These are phyloP conservation scores for Venusia cambrica DNA, from an alignment of 2,888 invertebrate genomes.

Conservation along the genomic window DNA sequence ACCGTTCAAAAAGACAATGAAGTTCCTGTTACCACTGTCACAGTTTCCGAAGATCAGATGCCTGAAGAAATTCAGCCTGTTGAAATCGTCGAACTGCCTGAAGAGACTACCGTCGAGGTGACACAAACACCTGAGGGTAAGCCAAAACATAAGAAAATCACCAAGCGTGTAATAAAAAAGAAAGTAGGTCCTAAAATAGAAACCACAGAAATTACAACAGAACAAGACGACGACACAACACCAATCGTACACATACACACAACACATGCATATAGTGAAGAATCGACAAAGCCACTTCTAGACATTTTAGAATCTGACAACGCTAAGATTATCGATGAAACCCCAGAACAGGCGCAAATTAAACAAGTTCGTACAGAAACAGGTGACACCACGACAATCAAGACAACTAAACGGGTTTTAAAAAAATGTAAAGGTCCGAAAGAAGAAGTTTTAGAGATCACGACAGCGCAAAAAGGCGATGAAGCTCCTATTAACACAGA, in stretches of 20 bases:
- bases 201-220: slow-evolving; percentile 4
- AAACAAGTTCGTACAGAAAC: slow-evolving; percentile 32
- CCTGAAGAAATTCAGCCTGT: too few species aligned
- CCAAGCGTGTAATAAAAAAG: slow-evolving; percentile 25
- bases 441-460: slow-evolving; percentile 40
- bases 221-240: background rate
- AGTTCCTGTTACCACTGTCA: too few species aligned
- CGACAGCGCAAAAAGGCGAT: slow-evolving; percentile 37
- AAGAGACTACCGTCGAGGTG: too few species aligned
- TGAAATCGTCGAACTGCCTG: too few species aligned
- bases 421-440: slow-evolving; percentile 36
- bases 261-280: slow-evolving; percentile 2
- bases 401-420: slow-evolving; percentile 39
- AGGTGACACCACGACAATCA: slow-evolving; percentile 33
- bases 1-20: too few species aligned
- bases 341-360: slow-evolving; percentile 32
- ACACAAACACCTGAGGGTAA: slow-evolving; percentile 36
- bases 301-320: background rate
- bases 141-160: slow-evolving; percentile 22
- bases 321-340: slow-evolving; percentile 35
- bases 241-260: slow-evolving; percentile 2
- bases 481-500: slow-evolving; percentile 52
- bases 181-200: slow-evolving; percentile 9
- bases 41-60: too few species aligned
- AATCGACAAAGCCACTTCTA: background rate